phyloP scores from a whole-genome alignment of 2,888 invertebrate genomes.

The Pyralis farinalis region DNA sequence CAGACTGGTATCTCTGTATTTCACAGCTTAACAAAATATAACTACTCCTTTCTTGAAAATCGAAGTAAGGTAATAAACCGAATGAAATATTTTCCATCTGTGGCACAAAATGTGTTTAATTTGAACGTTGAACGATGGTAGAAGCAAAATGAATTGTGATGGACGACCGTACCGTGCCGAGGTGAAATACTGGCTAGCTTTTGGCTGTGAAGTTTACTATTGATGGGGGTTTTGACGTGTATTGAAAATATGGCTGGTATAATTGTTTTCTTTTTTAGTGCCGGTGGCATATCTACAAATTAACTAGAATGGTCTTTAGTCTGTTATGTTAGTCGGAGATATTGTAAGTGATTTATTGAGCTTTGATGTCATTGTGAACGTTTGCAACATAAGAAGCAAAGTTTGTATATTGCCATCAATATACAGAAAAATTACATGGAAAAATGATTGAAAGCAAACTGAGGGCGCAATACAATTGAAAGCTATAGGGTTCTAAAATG shows the following conservation, averaged over 20 bases:
- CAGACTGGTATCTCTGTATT: background rate
- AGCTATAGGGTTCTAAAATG: too few species aligned
- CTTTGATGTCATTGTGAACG: too few species aligned
- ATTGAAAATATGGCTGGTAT: conserved; percentile 21
- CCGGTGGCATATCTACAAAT: conserved; percentile 14
- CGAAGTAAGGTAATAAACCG: background rate
- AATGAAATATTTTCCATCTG: conserved; percentile 3
- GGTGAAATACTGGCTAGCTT: conserved; percentile 28
- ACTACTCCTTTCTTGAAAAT: background rate
- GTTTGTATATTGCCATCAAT: too few species aligned
- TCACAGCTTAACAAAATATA: conserved; percentile 8
- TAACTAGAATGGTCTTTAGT: conserved; percentile 8
- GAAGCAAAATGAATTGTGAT: conserved; percentile 32
- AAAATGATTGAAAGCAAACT: too few species aligned
- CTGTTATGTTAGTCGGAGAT: too few species aligned
- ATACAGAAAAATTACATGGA: too few species aligned
- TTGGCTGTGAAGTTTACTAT: conserved; percentile 28
- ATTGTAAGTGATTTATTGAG: too few species aligned
- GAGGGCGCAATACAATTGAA: too few species aligned
- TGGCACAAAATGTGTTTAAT: conserved; percentile 15
- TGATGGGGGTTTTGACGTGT: conserved; percentile 26
- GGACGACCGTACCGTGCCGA: conserved; percentile 23
- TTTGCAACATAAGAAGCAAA: too few species aligned
- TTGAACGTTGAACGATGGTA: conserved; percentile 23
- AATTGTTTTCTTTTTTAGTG: conserved; percentile 20